phyloP scores from a whole-genome alignment of 2,113 vertebrate genomes.

The Callocephalon fimbriatum region DNA sequence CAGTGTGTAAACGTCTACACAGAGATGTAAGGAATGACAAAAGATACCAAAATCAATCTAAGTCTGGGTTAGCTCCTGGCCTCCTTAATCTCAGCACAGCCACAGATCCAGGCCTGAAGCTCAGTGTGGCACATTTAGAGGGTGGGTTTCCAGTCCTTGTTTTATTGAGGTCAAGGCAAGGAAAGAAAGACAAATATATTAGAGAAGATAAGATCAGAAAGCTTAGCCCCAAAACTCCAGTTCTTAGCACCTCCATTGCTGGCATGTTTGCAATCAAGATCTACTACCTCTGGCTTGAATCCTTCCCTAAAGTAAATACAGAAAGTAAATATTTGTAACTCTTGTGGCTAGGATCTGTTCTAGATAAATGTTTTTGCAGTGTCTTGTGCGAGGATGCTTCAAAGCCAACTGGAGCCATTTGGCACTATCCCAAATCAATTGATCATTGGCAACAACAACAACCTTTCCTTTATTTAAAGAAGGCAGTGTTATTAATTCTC shows the following conservation, averaged over 20 bases:
- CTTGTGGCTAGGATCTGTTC: neutral
- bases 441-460: neutral
- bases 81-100: neutral
- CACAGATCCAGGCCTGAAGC: neutral
- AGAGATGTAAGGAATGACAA: neutral
- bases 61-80: neutral
- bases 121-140: neutral
- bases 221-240: neutral
- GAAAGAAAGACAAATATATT: neutral
- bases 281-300: neutral
- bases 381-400: neutral
- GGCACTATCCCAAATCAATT: neutral
- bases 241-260: neutral
- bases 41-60: neutral
- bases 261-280: neutral
- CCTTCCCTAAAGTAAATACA: constrained; percentile 6
- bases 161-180: constrained; percentile 4
- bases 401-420: neutral
- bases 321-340: constrained; percentile 48
- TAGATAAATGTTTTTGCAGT: neutral
- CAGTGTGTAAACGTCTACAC: neutral
- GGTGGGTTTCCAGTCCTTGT: neutral
- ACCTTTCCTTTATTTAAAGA: neutral
- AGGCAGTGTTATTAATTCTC: neutral
- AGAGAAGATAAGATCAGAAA: neutral